Percentiles rank a stretch among this genome's conserved stretches.
phyloP scores from a whole-genome alignment of 1,140 invertebrate species.

The Hyles euphorbiae region DNA sequence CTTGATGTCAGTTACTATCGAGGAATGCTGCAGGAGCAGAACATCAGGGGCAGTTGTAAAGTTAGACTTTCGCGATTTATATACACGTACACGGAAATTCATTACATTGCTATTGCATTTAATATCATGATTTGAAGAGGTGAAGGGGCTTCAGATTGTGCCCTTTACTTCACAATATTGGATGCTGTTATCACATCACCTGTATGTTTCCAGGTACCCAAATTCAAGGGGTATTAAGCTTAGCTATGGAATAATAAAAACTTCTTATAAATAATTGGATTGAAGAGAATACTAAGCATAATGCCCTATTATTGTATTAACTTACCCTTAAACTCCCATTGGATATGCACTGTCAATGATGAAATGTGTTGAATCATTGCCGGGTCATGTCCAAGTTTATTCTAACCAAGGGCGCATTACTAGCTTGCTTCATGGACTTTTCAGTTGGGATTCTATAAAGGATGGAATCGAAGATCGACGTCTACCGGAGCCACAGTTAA shows the following conservation, averaged over 20 bases:
- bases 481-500: slow-evolving; percentile 23
- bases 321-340: slow-evolving; percentile 38
- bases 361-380: slow-evolving; percentile 13
- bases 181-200: slow-evolving; percentile 64
- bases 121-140: slow-evolving; percentile 29
- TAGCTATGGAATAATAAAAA: slow-evolving; percentile 1
- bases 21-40: no score
- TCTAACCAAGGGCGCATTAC: slow-evolving; percentile 33
- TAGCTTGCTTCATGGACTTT: slow-evolving; percentile 70
- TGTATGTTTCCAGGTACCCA: slow-evolving; percentile 68
- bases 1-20: neutral
- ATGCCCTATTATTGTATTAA: slow-evolving; percentile 38
- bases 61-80: no score
- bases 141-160: slow-evolving; percentile 38
- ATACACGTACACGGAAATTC: neutral
- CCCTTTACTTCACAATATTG: slow-evolving; percentile 41
- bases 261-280: neutral
- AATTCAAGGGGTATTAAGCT: slow-evolving; percentile 48
- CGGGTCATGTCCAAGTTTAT: slow-evolving; percentile 16
- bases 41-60: no score
- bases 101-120: slow-evolving; percentile 28
- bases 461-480: slow-evolving; percentile 13
- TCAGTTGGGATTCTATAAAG: slow-evolving; percentile 62
- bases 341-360: slow-evolving; percentile 40
- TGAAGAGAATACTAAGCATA: slow-evolving; percentile 28